A percentile compares a stretch with the other conserved stretches of the same genome.
These are phyloP conservation scores for Callopanchax toddi DNA, from an alignment of 2,113 vertebrate species.

Conservation along the genomic window DNA sequence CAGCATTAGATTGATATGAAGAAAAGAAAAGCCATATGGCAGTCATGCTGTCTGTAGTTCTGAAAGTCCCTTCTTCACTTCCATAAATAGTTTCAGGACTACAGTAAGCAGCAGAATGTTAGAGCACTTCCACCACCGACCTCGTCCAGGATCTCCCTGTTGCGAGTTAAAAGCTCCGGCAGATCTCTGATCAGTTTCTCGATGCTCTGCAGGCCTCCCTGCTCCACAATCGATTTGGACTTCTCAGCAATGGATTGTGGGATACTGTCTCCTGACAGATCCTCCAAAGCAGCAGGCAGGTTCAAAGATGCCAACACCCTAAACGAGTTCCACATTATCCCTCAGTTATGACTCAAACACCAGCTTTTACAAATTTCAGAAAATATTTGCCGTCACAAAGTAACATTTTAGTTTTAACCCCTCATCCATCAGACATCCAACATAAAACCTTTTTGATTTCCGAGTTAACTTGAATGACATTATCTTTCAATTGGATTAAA, in stretches of 20 bases:
- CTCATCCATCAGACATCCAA: too few species aligned
- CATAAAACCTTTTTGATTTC: too few species aligned
- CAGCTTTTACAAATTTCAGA: too few species aligned
- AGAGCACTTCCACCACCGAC: slow-evolving; percentile 57
- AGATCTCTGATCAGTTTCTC: slow-evolving; percentile 95
- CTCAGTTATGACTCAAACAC: too few species aligned
- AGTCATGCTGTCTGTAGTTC: slow-evolving; percentile 32
- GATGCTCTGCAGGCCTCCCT: slow-evolving; percentile 93
- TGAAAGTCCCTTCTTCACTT: slow-evolving; percentile 19
- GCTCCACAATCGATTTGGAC: slow-evolving; percentile 87
- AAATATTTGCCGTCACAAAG: too few species aligned
- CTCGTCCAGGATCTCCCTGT: slow-evolving; percentile 96
- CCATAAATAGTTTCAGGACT: slow-evolving; percentile 1
- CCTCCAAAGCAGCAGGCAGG: slow-evolving; percentile 96
- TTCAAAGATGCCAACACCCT: slow-evolving; percentile 97
- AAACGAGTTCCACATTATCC: slow-evolving; percentile 15
- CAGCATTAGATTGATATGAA: slow-evolving; percentile 29
- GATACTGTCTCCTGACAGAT: slow-evolving; percentile 93
- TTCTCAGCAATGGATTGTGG: slow-evolving; percentile 96
- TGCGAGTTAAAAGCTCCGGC: slow-evolving; percentile 93
- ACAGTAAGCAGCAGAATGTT: neutral
- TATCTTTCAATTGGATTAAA: too few species aligned
- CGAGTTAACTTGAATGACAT: too few species aligned
- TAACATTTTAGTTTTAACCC: too few species aligned
- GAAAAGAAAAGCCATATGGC: slow-evolving; percentile 34